phyloP scores from a whole-genome alignment of 2,888 invertebrate species.

The Venustoraphidia nigricollis region DNA sequence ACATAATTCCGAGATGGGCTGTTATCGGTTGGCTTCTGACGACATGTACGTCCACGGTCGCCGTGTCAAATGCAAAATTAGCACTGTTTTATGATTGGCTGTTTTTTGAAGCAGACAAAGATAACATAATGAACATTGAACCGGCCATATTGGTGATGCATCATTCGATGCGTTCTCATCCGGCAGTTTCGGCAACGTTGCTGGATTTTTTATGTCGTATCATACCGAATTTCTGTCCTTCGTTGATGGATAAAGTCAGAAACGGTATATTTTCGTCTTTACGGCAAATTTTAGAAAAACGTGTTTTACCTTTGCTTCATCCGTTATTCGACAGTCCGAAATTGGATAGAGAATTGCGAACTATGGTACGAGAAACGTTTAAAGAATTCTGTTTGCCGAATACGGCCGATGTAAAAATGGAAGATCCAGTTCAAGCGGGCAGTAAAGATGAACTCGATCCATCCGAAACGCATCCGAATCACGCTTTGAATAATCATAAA shows the following conservation, averaged over 20 bases:
- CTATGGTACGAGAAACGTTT: conserved; percentile 79
- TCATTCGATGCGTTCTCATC: conserved; percentile 83
- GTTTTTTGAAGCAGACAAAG: conserved; percentile 77
- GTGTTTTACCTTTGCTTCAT: conserved; percentile 73
- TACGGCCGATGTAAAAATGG: conserved; percentile 32
- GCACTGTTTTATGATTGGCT: conserved; percentile 91
- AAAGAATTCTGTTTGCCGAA: conserved; percentile 68
- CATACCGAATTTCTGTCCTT: conserved; percentile 74
- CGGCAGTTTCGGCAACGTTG: conserved; percentile 76
- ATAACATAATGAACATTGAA: conserved; percentile 93
- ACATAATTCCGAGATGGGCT: conserved; percentile 89
- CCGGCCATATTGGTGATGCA: conserved; percentile 89
- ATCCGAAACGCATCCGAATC: conserved; percentile 14
- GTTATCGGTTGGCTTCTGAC: conserved; percentile 88
- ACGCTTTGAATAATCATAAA: conserved; percentile 27
- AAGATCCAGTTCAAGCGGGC: conserved; percentile 21
- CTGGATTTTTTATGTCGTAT: conserved; percentile 85
- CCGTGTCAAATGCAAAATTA: conserved; percentile 79
- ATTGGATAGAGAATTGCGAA: conserved; percentile 66
- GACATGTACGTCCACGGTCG: conserved; percentile 78
- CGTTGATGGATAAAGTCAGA: conserved; percentile 60
- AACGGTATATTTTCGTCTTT: conserved; percentile 71
- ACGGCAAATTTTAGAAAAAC: conserved; percentile 76
- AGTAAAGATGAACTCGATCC: conserved; percentile 17
- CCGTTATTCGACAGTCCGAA: conserved; percentile 80